These are phyloP conservation scores for Ceratoteleas bidentatus DNA, from an alignment of 1,140 invertebrate genomes.

Conservation along the genomic window DNA sequence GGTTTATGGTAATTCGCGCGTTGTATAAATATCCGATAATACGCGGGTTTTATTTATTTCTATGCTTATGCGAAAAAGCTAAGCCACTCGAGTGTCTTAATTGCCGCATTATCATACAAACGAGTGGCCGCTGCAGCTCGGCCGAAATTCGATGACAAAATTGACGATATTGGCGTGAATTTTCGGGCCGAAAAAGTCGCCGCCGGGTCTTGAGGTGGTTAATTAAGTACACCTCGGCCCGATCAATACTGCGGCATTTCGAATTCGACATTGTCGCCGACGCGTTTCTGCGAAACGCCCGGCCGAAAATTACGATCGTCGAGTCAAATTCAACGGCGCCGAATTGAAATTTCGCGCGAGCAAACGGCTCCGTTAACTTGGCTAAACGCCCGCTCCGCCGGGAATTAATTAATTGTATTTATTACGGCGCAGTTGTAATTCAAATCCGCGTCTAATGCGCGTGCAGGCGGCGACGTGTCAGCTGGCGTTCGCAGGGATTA, in stretches of 20 bases:
- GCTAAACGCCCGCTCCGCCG: neutral
- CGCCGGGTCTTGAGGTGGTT: neutral
- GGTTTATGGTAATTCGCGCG: constrained; percentile 48
- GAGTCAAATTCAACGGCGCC: too few relatives aligned
- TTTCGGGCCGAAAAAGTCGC: constrained; percentile 2
- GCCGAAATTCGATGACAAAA: constrained; percentile 52
- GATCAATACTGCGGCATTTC: constrained; percentile 1
- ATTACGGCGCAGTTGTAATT: constrained; percentile 20
- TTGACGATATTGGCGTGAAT: constrained; percentile 36
- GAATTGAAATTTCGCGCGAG: too few relatives aligned
- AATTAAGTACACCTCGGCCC: constrained; percentile 23
- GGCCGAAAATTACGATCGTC: too few relatives aligned
- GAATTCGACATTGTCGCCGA: neutral
- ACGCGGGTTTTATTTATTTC: constrained; percentile 60
- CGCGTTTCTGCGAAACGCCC: too few relatives aligned
- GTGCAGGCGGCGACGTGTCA: constrained; percentile 52
- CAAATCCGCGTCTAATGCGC: constrained; percentile 42
- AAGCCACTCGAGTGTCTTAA: constrained; percentile 69
- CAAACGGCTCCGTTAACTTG: neutral
- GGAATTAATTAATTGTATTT: constrained; percentile 8
- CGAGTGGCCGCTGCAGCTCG: constrained; percentile 45
- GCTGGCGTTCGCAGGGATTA: constrained; percentile 61
- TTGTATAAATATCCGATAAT: constrained; percentile 57
- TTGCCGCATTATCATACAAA: constrained; percentile 75
- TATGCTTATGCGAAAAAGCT: constrained; percentile 53